Evolutionary conservation across 2,888 invertebrate genomes (phyloP), one percentile per base, ranked within the genome.

Genomic region (Oscheius sp.): DNA sequence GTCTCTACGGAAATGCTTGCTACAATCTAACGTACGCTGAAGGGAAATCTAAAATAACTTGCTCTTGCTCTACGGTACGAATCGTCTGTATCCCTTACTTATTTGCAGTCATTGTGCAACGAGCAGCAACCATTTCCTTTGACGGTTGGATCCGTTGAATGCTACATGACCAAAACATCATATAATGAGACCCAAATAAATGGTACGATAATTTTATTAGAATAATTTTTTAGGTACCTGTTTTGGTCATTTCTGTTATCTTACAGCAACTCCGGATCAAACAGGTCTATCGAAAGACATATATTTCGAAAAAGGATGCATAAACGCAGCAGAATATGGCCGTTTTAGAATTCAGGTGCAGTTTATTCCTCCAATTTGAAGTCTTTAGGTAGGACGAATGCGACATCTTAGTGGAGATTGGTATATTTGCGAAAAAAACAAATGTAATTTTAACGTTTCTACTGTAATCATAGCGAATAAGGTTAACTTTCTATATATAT

Each of bases 81-180:
- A 12, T 12, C 28, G n/a, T 17, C 6, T 6, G 2, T 36, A 20
- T 30, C 32, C 20, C 20, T 33, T 47, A 54, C 2, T 1, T 33
- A 32, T 54, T 54, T 54, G 12, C 12, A 54, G 54, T 17, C 54
- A 1, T 33, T 33, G 20, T 54, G 54, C 20, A 54, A 54, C 54
- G 22, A 6, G 6, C 33, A 54, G n/a, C 54, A 54, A 24, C 54
- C 54, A 14, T 54, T 22, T 33, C 1, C 14, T 9, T 33, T 54
- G 20, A 1, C 54, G 2, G 24, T 12, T 2, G 54, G 54, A 2
- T 33, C 32, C 6, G 32, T 33, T n/a, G 32, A 33, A 33, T 54
- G 54, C 36, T 32, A 32, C 6, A 54, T 33, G 54, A 17, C 54
- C 5, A 24, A 1, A 47, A 14, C 20, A 5, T 5, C 36, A 36